Base-by-base conservation (phyloP, 35 echinoderm and acorn worm species). In the Ptychodera flava region DNA sequence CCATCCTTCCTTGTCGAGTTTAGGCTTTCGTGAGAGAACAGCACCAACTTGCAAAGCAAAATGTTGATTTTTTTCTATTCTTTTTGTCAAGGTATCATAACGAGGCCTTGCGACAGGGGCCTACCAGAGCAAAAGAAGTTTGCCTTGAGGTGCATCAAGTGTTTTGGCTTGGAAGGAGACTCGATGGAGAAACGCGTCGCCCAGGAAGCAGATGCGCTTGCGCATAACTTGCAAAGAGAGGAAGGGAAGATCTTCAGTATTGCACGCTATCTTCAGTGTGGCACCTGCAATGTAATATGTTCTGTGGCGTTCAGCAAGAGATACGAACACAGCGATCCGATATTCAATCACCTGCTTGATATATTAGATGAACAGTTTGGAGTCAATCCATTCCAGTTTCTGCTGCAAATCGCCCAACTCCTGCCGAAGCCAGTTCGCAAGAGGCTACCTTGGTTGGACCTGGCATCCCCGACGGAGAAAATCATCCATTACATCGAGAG, bases 201-300 rank as follows among this genome's bases (percentile, higher is more conserved):
- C 6, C 6, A 64, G 6, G 45, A 64, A 22, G 45, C 45, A 64
- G 45, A 12, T 12, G 45, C 6, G 6, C 22, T 64, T 6, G 6
- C 6, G 6, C 6, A 64, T 22, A 6, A 12, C 45, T 22, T 64
- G 45, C 6, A 64, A 64, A 12, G 6, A 6, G 22, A 6, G 6
- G 22, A 64, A 12, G 45, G 45, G 45, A 64, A 22, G 45, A 22
- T 22, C 22, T 6, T 64, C 22, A 64, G 22, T 22, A 22, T 64
- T 64, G 45, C 6, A 6, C 45, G 45, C 6, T 64, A 12, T 22
- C 45, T 64, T 22, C 45, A 64, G 22, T 22, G 6, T 6, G 45
- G 45, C 22, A 64, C 91, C 0, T 91, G 89, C 28, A 94, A 94
- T 33, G 77, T 94, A 32, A 89, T 94, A 16, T 94, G 93, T 31